Base-by-base conservation (phyloP, 2,888 invertebrate species). In the Drosophila lacicola region DNA sequence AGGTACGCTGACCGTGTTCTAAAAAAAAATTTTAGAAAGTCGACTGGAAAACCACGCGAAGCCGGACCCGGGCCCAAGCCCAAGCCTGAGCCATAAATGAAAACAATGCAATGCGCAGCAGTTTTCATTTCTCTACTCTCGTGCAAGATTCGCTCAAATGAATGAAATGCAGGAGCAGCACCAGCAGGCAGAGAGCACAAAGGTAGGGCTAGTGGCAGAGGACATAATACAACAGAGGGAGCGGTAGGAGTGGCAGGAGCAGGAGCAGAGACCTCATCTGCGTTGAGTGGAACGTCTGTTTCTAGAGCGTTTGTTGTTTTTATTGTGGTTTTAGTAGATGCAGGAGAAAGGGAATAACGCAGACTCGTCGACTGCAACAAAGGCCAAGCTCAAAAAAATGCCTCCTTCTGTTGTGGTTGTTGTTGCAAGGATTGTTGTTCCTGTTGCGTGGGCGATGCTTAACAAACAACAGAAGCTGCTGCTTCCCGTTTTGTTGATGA, bases 401-500 rank as follows among this genome's bases (percentile, higher is more conserved):
- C 79, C 82, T 78, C 82, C 76, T 83, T 68, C 81, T 73, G 60
- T 34, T 62, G 69, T 47, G 44, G 46, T 49, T 47, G 70, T 36
- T 80, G 60, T 34, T 49, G 29, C 29, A 29, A 29, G 29, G 29
- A 29, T 8, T 29, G 46, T 41, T 67, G 70, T 47, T 78, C 73
- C 47, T 85, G 81, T 72, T 82, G 88, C 85, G 88, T 82, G 86
- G 86, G 88, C 86, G 86, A 87, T 85, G 86, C 83, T 88, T 69
- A 85, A 80, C 83, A 88, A 83, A 83, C 88, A 83, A 85, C 83
- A 85, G 85, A 89, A 89, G 89, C 88, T 87, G 85, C 86, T 72
- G 85, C 76, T 89, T 89, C 88, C 82, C 88, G 89, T 80, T 85
- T 80, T 80, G 83, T 85, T 89, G 87, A 84, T 87, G 87, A 87